Evolutionary conservation across 30 jellyfish, hydroid and myxozoan species (phyloP), one percentile per base, ranked within the genome.

Genomic region (Turritopsis dohrnii): DNA sequence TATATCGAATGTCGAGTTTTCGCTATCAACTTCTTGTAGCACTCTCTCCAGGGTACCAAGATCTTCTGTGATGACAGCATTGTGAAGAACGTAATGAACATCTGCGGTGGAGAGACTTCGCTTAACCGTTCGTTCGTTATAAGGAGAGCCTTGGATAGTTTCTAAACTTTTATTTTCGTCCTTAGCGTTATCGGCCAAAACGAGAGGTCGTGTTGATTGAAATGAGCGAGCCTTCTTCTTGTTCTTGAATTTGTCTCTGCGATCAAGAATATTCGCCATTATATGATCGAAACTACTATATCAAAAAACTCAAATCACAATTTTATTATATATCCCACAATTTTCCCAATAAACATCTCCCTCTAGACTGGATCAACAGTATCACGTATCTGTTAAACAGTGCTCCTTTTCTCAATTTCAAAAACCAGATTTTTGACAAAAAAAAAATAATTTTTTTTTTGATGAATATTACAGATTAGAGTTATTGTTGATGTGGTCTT

Each of bases 1-100:
- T 23, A 74, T 24, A 26, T 23, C 60, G 17, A 74, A 29, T 9
- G 24, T 23, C 20, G 28, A 13, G 41, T 74, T 30, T 69, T 69
- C 77, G 5, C 60, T 41, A 25, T 66, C 29, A 22, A 17, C 29
- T n/a, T n/a, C 29, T 17, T 66, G 76, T 22, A 74, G 7, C 41
- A 74, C 83, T 29, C 65, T 22, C 21, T 74, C 83, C 0, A 69
- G 77, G 30, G 77, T 69, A 9, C 30, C 77, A 17, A 7, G 65
- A 21, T 74, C 83, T 74, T 74, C 83, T 29, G 54, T 74, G 18
- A 74, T n/a, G 65, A 74, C 60, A 30, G 83, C 83, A 52, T 74
- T 74, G 83, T 74, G 83, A 26, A 74, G 53, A 26, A 74, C 83
- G 83, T 74, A 24, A 20, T 74, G 65, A n/a, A 74, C 41, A 30